These are phyloP conservation scores for Archivesica marissinica DNA, from an alignment of 1,140 invertebrate species.

Conservation along the genomic window DNA sequence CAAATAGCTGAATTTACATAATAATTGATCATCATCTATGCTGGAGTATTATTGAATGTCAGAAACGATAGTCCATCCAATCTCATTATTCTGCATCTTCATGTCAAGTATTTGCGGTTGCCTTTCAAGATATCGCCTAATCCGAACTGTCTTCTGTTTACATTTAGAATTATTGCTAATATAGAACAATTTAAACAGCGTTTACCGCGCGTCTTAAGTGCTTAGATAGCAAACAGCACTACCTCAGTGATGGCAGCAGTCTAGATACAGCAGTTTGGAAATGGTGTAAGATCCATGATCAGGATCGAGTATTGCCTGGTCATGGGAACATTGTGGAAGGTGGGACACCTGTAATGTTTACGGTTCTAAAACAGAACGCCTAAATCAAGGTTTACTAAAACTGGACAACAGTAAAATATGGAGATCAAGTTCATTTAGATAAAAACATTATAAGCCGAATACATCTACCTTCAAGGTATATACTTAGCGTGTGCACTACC, in stretches of 20 bases:
- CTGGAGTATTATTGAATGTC: slow-evolving; percentile 5
- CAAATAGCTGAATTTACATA: slow-evolving; percentile 16
- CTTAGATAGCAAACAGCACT: too few relatives aligned
- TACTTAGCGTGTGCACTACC: too few relatives aligned
- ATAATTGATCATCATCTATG: slow-evolving; percentile 37
- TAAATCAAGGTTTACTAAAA: too few relatives aligned
- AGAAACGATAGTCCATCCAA: neutral
- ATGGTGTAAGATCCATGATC: too few relatives aligned
- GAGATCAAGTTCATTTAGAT: too few relatives aligned
- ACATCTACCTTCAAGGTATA: too few relatives aligned
- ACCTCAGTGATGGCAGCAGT: too few relatives aligned
- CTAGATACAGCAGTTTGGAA: neutral
- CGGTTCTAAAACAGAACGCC: too few relatives aligned
- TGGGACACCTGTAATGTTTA: neutral
- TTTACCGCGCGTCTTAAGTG: neutral
- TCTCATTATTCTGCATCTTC: neutral
- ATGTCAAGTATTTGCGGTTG: slow-evolving; percentile 29
- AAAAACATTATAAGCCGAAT: too few relatives aligned
- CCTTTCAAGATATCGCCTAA: slow-evolving; percentile 6
- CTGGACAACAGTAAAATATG: too few relatives aligned
- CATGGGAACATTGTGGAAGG: neutral
- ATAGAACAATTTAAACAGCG: slow-evolving; percentile 2
- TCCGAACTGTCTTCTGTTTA: slow-evolving; percentile 26
- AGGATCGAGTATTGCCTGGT: neutral
- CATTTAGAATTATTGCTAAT: slow-evolving; percentile 37